Base-by-base conservation (phyloP, 2,888 invertebrate genomes). In the Cybosia mesomella region DNA sequence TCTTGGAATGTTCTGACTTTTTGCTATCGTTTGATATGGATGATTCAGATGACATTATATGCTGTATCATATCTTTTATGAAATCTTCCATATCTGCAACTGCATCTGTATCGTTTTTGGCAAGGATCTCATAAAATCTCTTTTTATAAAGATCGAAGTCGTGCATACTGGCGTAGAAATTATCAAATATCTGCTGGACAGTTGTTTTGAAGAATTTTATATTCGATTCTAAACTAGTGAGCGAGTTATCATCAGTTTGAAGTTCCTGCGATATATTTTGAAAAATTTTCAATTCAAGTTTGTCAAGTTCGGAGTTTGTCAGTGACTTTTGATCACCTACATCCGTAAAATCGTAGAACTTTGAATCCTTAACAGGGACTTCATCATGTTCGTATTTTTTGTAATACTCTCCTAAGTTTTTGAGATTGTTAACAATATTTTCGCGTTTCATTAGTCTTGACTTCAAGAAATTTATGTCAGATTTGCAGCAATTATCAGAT, bases 171-270 rank as follows among this genome's bases (percentile, higher is more conserved):
- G 84, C 76, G 70, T 92, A 86, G 73, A 93, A 94, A 58, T 89
- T 92, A 36, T 91, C 89, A 62, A 94, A 93, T 60, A 95, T 91
- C 69, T 91, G 88, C 75, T 91, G 87, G 0, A 94, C 91, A 0
- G 92, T 91, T 0, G 85, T 86, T 82, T 87, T 93, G 70, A 94
- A 92, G 65, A 91, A 85, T 76, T 91, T 89, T 2, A 93, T 87
- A 54, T 91, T 89, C 0, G 91, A 90, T n/a, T 94, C 93, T 10
- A 92, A 82, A 61, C 86, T 87, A 68, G 78, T 81, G 11, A 79
- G 66, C 0, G 89, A 87, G 21, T 75, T 82, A 32, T 87, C 85
- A 3, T 90, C 85, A 0, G 86, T 87, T 74, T 88, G 87, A 9
- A 91, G 75, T 67, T 92, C 89, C 71, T 88, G 87, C 0, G 92